phyloP scores from a whole-genome alignment of 2,113 vertebrate species.

The Heterocephalus glaber region DNA sequence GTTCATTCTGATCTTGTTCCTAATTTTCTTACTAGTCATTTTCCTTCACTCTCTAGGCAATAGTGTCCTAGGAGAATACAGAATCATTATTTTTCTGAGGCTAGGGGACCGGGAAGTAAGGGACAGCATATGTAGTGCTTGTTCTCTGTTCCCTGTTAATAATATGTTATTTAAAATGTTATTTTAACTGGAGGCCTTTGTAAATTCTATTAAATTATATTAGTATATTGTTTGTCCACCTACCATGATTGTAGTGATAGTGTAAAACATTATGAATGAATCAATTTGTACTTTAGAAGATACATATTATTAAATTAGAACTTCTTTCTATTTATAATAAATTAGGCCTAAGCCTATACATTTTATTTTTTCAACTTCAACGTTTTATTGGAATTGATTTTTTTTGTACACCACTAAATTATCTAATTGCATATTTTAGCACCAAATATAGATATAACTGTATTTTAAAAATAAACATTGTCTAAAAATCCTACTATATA shows the following conservation, averaged over 20 bases:
- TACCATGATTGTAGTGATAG: neutral
- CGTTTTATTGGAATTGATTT: slow-evolving; percentile 9
- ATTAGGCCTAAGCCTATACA: neutral
- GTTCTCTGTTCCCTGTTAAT: neutral
- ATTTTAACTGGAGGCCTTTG: neutral
- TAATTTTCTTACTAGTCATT: neutral
- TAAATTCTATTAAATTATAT: slow-evolving; percentile 17
- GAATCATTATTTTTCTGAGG: neutral
- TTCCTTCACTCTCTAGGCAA: neutral
- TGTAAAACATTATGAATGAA: neutral
- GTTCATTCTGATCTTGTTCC: neutral
- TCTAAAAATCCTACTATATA: neutral
- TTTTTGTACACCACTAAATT: slow-evolving; percentile 33
- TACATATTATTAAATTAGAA: slow-evolving; percentile 12
- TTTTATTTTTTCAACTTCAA: slow-evolving; percentile 17
- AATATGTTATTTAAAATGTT: neutral
- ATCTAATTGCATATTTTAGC: neutral
- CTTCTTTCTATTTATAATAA: slow-evolving; percentile 26
- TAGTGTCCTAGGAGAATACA: neutral
- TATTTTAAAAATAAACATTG: neutral
- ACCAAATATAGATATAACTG: neutral
- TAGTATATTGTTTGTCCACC: neutral
- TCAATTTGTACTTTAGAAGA: neutral
- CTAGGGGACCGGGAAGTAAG: neutral
- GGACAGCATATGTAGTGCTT: accelerated